phyloP scores from a whole-genome alignment of 1,140 invertebrate genomes.

The Leptoteleia sp. region DNA sequence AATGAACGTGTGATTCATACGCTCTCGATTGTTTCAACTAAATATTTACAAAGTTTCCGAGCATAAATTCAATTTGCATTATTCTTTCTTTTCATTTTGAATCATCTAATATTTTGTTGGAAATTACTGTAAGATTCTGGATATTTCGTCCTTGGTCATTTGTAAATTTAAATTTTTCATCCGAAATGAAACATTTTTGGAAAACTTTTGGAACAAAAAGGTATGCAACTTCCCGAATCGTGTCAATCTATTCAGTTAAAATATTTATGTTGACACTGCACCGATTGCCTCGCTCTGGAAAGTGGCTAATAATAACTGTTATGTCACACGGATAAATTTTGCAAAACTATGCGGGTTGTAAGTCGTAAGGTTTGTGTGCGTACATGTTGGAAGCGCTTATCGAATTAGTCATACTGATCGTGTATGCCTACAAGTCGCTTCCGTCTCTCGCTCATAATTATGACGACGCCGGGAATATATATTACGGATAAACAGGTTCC shows the following conservation, averaged over 20 bases:
- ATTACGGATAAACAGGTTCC: constrained; percentile 16
- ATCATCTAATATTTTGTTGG: no score
- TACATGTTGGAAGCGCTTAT: constrained; percentile 33
- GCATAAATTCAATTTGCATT: not conserved
- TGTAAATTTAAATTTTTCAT: no score
- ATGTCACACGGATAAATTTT: constrained; percentile 25
- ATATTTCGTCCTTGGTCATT: no score
- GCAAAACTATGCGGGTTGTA: constrained; percentile 22
- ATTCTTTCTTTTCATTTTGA: not conserved
- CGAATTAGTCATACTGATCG: constrained; percentile 54
- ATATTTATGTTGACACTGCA: constrained; percentile 22
- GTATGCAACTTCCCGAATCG: no score
- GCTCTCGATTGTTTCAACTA: not conserved
- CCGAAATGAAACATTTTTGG: no score
- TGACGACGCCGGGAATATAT: constrained; percentile 16
- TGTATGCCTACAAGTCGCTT: constrained; percentile 41
- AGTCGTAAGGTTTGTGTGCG: constrained; percentile 8
- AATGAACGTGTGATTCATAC: constrained; percentile 21
- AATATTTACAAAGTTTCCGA: constrained; percentile 7
- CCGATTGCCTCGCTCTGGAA: constrained; percentile 11
- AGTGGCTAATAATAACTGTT: constrained; percentile 31
- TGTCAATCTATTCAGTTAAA: constrained; percentile 1
- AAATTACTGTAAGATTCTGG: no score
- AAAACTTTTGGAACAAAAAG: no score
- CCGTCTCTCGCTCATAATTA: constrained; percentile 43